Conservation (phyloP, 2,113 vertebrate genomes). For the Cyanistes caeruleus region DNA sequence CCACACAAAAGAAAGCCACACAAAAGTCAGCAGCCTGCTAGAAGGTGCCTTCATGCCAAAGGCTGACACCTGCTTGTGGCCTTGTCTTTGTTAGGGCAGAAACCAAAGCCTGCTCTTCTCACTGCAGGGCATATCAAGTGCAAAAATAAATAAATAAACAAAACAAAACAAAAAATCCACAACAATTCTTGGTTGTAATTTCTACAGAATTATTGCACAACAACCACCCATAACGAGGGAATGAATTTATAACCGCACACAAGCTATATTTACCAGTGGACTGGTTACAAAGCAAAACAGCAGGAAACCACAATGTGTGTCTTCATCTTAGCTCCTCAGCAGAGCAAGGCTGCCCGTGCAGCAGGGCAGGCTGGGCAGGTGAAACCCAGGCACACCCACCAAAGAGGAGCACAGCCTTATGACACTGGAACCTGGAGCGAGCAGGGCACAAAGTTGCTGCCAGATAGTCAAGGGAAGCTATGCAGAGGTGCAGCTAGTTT, state of each 20-base stretch:
- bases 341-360: not conserved
- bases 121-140: not conserved
- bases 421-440: not conserved
- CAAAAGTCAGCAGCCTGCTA: not conserved
- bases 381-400: not conserved
- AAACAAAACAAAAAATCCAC: not conserved
- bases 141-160: not conserved
- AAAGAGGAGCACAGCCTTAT: not conserved
- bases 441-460: not conserved
- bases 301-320: constrained; percentile 51
- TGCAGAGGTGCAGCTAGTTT: not conserved
- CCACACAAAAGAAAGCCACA: not conserved
- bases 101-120: not conserved
- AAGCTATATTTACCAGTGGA: constrained; percentile 41
- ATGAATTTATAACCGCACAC: constrained; percentile 50
- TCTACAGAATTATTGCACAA: constrained; percentile 52
- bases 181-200: not conserved
- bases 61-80: not conserved
- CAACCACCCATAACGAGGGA: constrained; percentile 1
- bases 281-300: constrained; percentile 63
- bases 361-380: not conserved
- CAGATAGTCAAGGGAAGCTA: not conserved
- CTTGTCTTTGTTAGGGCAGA: not conserved
- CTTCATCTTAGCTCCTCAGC: not conserved
- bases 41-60: not conserved